A percentile compares a stretch with the other conserved stretches of the same genome.
Evolutionary conservation across 2,888 invertebrate genomes (phyloP).

Genomic region (Liodrosophila aerea): DNA sequence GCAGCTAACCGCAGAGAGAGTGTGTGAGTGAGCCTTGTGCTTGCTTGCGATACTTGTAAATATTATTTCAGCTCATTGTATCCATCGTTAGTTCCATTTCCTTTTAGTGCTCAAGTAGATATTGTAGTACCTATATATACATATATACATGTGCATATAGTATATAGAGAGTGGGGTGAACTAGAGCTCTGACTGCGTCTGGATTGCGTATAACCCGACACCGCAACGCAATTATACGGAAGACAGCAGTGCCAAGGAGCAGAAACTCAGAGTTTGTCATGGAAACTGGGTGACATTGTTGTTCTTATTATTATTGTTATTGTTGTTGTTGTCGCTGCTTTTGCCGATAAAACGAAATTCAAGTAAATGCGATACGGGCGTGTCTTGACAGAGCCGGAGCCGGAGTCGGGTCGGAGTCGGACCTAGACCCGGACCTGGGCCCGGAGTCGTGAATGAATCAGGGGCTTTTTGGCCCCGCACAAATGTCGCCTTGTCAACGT

Average conservation of each 20-base stretch:
- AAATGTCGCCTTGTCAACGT: conserved; percentile 46
- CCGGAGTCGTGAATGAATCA: background rate
- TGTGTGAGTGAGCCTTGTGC: too few relatives aligned
- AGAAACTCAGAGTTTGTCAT: conserved; percentile 41
- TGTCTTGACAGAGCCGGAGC: conserved; percentile 39
- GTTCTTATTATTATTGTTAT: conserved; percentile 30
- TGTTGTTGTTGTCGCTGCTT: conserved; percentile 21
- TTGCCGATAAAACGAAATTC: conserved; percentile 68
- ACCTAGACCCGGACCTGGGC: too few relatives aligned
- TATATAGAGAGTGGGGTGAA: background rate
- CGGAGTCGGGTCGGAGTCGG: background rate
- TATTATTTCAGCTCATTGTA: conserved; percentile 7
- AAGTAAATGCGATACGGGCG: conserved; percentile 69
- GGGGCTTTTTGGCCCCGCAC: conserved; percentile 20
- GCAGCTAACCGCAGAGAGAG: conserved; percentile 8
- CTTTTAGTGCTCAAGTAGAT: too few relatives aligned
- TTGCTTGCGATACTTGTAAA: background rate
- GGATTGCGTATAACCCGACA: conserved; percentile 23
- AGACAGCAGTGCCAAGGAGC: conserved; percentile 20
- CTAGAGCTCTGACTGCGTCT: conserved; percentile 18
- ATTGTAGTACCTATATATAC: background rate
- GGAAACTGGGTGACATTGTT: conserved; percentile 73
- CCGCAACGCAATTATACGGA: conserved; percentile 60
- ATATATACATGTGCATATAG: background rate
- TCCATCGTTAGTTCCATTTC: background rate